phyloP scores from a whole-genome alignment of 1,140 invertebrate genomes.

The Lamellibrachia luymesi region DNA sequence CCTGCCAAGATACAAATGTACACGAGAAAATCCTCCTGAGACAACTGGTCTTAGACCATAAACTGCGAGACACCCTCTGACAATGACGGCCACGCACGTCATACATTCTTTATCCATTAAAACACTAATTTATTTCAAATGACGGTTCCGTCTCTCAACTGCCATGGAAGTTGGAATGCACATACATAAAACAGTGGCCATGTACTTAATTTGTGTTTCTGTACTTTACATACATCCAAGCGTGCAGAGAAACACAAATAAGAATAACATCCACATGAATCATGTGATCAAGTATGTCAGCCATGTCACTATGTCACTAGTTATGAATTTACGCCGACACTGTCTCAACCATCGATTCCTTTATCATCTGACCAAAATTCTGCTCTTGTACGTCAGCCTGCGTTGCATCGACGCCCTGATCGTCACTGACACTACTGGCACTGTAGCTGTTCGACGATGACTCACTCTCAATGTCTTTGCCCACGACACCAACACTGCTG shows the following conservation, averaged over 20 bases:
- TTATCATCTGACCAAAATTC: conserved; percentile 89
- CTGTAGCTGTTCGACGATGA: neutral
- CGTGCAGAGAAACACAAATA: neutral
- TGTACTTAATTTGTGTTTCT: neutral
- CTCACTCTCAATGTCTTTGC: conserved; percentile 5
- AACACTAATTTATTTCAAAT: neutral
- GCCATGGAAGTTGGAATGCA: neutral
- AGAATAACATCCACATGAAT: neutral
- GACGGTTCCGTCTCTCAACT: neutral
- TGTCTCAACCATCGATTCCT: conserved; percentile 88
- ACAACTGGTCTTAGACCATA: neutral
- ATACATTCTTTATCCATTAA: neutral
- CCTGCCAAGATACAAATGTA: neutral
- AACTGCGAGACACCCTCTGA: neutral
- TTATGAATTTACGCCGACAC: conserved; percentile 67
- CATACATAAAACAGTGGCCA: neutral
- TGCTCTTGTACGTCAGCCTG: conserved; percentile 42
- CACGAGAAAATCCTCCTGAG: neutral
- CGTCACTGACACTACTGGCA: neutral
- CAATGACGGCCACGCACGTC: neutral
- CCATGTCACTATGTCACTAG: neutral
- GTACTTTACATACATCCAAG: neutral
- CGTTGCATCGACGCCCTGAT: neutral
- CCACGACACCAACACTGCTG: neutral
- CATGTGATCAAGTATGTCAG: neutral